A percentile compares a stretch with the other conserved stretches of the same genome.
Conservation (phyloP, 2,888 invertebrate genomes). For the Volucella inanis region DNA sequence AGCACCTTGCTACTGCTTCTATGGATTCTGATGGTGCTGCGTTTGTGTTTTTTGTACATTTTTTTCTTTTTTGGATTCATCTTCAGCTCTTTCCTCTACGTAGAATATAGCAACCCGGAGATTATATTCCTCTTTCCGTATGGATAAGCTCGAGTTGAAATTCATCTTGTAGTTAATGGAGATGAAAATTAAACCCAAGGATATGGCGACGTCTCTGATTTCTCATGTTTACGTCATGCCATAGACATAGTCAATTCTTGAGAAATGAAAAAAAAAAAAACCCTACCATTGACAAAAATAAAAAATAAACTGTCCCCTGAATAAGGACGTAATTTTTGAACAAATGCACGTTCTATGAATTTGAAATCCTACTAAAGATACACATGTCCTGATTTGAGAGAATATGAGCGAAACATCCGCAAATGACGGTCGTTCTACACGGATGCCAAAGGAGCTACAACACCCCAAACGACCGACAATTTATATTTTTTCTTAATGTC, state of each 20-base stretch:
- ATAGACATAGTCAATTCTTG: slow-evolving; percentile 26
- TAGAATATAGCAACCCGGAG: slow-evolving; percentile 41
- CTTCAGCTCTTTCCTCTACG: slow-evolving; percentile 22
- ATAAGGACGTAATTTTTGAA: slow-evolving; percentile 54
- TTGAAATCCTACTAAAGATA: slow-evolving; percentile 54
- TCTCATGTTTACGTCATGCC: slow-evolving; percentile 58
- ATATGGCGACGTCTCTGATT: slow-evolving; percentile 73
- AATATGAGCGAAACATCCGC: slow-evolving; percentile 53
- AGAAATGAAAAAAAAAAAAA: neutral
- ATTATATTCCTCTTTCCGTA: slow-evolving; percentile 71
- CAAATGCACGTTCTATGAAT: slow-evolving; percentile 55
- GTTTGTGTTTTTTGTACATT: slow-evolving; percentile 45
- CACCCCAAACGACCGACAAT: slow-evolving; percentile 33
- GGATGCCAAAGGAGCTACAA: slow-evolving; percentile 8
- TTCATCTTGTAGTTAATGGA: slow-evolving; percentile 74
- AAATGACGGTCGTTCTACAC: slow-evolving; percentile 19
- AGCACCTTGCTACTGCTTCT: slow-evolving; percentile 77
- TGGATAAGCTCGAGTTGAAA: slow-evolving; percentile 71
- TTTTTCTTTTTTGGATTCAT: slow-evolving; percentile 4
- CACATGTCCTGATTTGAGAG: slow-evolving; percentile 71
- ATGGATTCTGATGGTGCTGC: slow-evolving; percentile 33
- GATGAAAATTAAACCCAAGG: slow-evolving; percentile 72
- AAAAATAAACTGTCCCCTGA: slow-evolving; percentile 3
- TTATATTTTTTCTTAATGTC: slow-evolving; percentile 28
- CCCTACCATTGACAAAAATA: neutral